phyloP scores from a whole-genome alignment of 2,113 vertebrate genomes.

The Brevimyrus niger region DNA sequence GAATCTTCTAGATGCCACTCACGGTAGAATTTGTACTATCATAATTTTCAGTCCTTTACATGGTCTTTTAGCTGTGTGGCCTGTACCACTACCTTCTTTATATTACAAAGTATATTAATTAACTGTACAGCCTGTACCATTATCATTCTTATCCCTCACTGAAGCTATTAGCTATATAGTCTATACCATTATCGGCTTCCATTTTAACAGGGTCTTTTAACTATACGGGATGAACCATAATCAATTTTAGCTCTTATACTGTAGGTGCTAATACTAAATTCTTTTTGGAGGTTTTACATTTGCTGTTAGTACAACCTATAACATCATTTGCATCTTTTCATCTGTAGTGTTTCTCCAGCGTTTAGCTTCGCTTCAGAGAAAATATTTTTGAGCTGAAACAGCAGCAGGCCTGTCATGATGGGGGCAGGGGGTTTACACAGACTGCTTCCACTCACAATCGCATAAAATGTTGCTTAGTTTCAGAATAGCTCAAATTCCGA shows the following conservation, averaged over 20 bases:
- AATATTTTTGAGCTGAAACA: not conserved
- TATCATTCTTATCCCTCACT: not conserved
- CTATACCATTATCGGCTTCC: not conserved
- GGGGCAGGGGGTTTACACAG: not conserved
- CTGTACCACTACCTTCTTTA: not conserved
- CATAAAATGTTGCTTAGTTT: not conserved
- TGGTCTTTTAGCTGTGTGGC: not conserved
- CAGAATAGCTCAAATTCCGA: not conserved
- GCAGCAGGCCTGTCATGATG: not conserved
- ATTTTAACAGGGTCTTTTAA: not conserved
- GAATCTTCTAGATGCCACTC: not conserved
- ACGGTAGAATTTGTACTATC: not conserved
- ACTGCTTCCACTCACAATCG: not conserved
- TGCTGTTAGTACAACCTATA: not conserved
- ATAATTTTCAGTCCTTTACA: not conserved
- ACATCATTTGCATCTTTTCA: not conserved
- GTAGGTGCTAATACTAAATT: not conserved
- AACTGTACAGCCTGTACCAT: not conserved
- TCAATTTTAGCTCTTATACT: not conserved
- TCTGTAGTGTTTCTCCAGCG: not conserved
- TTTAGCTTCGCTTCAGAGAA: not conserved
- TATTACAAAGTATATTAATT: not conserved
- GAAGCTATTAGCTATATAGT: not conserved
- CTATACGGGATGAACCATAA: not conserved
- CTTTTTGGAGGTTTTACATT: not conserved